These are phyloP conservation scores for Xiphophorus hellerii DNA, from an alignment of 2,113 vertebrate species.

Conservation along the genomic window DNA sequence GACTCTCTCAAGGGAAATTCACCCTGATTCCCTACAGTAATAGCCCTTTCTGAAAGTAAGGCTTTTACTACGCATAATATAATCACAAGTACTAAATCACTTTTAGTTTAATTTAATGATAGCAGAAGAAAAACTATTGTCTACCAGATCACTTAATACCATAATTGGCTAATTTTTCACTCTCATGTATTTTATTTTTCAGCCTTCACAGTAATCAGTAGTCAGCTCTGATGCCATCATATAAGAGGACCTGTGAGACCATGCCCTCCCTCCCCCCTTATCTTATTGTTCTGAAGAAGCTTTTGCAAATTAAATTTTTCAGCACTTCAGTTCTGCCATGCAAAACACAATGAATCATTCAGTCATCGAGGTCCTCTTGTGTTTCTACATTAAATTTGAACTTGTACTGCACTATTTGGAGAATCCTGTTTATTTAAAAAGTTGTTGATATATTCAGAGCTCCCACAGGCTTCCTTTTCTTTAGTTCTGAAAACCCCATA, in stretches of 20 bases:
- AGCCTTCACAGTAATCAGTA: neutral
- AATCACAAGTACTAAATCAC: neutral
- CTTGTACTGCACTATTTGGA: slow-evolving; percentile 67
- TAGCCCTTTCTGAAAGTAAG: neutral
- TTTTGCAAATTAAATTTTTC: neutral
- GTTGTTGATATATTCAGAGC: slow-evolving; percentile 62
- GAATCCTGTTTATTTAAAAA: slow-evolving; percentile 62
- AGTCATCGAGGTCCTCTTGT: neutral
- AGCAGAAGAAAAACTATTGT: neutral
- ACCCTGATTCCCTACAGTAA: neutral
- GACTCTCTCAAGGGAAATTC: too few species aligned
- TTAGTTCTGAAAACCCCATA: slow-evolving; percentile 9
- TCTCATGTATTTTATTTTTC: neutral
- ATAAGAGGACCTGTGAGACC: neutral
- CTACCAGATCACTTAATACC: neutral
- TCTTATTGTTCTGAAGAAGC: neutral
- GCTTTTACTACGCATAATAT: neutral
- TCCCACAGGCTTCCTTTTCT: slow-evolving; percentile 11
- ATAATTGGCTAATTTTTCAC: too few species aligned
- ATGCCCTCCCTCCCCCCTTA: neutral
- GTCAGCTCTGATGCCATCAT: neutral
- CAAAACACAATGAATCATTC: neutral
- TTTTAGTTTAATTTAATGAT: neutral
- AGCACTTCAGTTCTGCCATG: neutral
- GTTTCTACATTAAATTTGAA: slow-evolving; percentile 3